These are phyloP conservation scores for Girardinus metallicus DNA, from an alignment of 2,797 vertebrate species.

Conservation along the genomic window DNA sequence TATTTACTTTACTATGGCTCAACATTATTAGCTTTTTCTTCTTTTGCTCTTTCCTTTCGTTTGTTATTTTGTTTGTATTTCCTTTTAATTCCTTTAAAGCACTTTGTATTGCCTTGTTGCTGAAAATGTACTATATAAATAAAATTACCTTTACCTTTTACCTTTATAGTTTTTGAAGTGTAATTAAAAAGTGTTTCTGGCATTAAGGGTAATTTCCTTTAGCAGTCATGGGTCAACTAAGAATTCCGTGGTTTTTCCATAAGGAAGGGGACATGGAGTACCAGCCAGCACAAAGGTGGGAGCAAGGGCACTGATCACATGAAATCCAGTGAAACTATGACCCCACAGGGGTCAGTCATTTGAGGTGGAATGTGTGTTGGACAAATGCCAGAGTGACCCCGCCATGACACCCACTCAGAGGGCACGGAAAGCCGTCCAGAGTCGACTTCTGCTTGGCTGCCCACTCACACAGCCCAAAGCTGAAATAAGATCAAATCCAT, in stretches of 20 bases:
- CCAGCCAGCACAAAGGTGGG: conserved; percentile 34
- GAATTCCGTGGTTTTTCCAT: conserved; percentile 20
- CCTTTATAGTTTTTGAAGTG: not conserved
- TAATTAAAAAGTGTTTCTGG: not conserved
- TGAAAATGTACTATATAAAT: too few relatives aligned
- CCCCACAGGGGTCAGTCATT: conserved; percentile 53
- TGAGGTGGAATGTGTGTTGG: conserved; percentile 63
- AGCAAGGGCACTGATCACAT: conserved; percentile 41
- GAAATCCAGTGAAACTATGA: conserved; percentile 26
- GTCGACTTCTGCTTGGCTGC: conserved; percentile 54
- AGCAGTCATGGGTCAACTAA: conserved; percentile 1
- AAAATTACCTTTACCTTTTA: too few relatives aligned
- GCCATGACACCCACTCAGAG: conserved; percentile 40
- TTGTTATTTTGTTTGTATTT: too few relatives aligned
- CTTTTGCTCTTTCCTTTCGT: too few relatives aligned
- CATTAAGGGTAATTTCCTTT: conserved; percentile 31
- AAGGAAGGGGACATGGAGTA: conserved; percentile 34
- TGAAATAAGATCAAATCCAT: not conserved
- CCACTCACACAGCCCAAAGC: not conserved
- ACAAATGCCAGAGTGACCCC: conserved; percentile 64
- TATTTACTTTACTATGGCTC: too few relatives aligned
- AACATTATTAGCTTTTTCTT: too few relatives aligned
- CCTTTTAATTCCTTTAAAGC: too few relatives aligned
- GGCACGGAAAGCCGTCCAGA: conserved; percentile 34
- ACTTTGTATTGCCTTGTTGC: too few relatives aligned